Evolutionary conservation across 2,113 vertebrate species (phyloP), one percentile per base, ranked within the genome.

Genomic region (Gallinago media): DNA sequence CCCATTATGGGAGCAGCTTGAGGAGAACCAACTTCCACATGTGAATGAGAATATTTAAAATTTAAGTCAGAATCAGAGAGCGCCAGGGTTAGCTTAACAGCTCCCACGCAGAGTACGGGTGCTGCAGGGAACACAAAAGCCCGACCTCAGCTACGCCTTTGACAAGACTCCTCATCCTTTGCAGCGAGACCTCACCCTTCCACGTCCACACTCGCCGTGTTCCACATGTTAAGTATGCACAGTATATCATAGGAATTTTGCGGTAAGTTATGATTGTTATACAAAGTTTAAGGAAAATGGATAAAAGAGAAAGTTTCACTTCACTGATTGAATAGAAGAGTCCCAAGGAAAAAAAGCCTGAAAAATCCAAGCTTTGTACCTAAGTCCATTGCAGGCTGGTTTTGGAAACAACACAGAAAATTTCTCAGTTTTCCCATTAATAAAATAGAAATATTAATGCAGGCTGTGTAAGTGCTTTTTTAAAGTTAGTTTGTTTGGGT

Each of bases 101-200:
- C 56, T 94, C 83, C 61, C 58, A 70, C 46, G 31, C 11, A 26
- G 54, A 16, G 63, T 8, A 27, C 3, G 12, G 32, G 63, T 1
- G 3, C 85, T n/a, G 58, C 93, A 94, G 88, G 71, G 92, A 92
- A 83, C 50, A 73, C 25, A 66, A 90, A 75, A 83, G 11, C 54
- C 40, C 27, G 40, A 80, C 49, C 71, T 88, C 54, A 76, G 92
- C 49, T 66, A 59, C 0, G 1, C 36, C 85, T 93, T 66, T 58
- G 82, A 78, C 66, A 82, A 55, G 15, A 22, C n/a, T 88, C 71
- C 63, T 31, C 31, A 61, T 40, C 16, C 78, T 36, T 0, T 9
- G 44, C 10, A 74, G 47, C 0, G 11, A 84, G 36, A 49, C 19
- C 59, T 79, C 75, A 61, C 55, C 49, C 61, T 83, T 19, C 22